Conservation (phyloP, 2,113 vertebrate genomes). For the Myodes glareolus region DNA sequence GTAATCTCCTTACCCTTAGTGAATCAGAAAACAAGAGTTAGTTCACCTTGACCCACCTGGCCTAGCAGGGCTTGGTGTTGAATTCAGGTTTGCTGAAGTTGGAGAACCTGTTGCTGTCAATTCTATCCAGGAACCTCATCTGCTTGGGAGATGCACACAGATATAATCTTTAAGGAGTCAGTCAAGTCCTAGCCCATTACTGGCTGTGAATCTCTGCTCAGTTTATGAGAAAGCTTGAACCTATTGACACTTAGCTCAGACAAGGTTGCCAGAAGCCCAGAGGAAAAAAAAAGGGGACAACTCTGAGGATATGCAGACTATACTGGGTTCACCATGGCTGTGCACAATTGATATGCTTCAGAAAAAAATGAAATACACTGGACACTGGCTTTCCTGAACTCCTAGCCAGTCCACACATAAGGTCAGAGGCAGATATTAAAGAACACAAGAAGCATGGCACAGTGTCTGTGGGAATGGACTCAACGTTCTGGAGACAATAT, state of each 20-base stretch:
- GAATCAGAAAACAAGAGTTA: background rate
- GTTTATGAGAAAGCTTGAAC: background rate
- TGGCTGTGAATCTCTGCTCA: background rate
- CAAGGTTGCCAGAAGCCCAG: background rate
- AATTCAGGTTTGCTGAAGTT: background rate
- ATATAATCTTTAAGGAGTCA: background rate
- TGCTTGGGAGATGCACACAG: background rate
- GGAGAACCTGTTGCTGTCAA: background rate
- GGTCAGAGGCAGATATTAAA: background rate
- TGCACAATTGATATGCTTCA: background rate
- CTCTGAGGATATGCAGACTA: background rate
- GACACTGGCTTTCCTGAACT: background rate
- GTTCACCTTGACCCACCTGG: background rate
- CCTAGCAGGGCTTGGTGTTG: background rate
- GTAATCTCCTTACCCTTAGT: background rate
- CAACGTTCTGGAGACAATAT: background rate
- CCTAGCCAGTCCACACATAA: background rate
- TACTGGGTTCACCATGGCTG: background rate
- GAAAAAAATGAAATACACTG: background rate
- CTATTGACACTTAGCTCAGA: background rate
- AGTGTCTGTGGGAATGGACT: background rate
- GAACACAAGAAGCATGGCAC: background rate
- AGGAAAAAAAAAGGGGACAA: background rate
- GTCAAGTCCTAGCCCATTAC: background rate
- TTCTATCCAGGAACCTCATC: background rate